Base-by-base conservation (phyloP, 2,888 invertebrate genomes). In the Gibbula magus region DNA sequence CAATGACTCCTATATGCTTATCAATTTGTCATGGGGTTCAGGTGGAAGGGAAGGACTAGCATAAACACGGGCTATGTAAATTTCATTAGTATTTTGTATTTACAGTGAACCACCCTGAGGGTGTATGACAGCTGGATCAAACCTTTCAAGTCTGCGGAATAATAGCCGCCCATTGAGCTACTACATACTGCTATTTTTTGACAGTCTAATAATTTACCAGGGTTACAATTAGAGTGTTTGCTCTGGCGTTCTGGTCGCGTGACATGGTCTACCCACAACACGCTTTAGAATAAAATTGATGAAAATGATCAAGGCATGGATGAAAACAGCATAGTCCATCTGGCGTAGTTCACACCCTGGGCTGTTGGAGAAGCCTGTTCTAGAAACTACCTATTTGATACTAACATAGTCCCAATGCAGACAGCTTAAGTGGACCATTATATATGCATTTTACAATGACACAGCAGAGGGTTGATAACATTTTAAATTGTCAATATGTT, bases 151-250 rank as follows among this genome's bases (percentile, higher is more conserved):
- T 25, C 61, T 29, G 29, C 29, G 5, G 61, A 25, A 61, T 61
- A 61, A 61, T 61, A 25, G 61, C 61, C 13, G 25, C 22, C 61
- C 29, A 61, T 61, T 61, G 29, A 61, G n/a, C 16, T 8, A 13
- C 61, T 29, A 61, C 29, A 61, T 61, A 61, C 29, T 61, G 61
- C 61, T 16, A 29, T 61, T 61, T 61, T 61, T 61, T 61, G 61
- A 61, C 61, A 61, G 61, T 61, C 61, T 25, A 61, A 61, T 61
- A 61, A 61, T 61, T 61, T 61, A 61, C 61, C 61, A 29, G 13
- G 61, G 61, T 25, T 5, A 61, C 29, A 61, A 61, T 61, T 61
- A 29, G 61, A 29, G 61, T 61, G 29, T 61, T 61, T 61, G 61
- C 61, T n/a, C 61, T 29, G 29, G 29, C 29, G 29, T 25, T 29